Conservation (phyloP, 2,888 invertebrate genomes). For the Andrena camellia region DNA sequence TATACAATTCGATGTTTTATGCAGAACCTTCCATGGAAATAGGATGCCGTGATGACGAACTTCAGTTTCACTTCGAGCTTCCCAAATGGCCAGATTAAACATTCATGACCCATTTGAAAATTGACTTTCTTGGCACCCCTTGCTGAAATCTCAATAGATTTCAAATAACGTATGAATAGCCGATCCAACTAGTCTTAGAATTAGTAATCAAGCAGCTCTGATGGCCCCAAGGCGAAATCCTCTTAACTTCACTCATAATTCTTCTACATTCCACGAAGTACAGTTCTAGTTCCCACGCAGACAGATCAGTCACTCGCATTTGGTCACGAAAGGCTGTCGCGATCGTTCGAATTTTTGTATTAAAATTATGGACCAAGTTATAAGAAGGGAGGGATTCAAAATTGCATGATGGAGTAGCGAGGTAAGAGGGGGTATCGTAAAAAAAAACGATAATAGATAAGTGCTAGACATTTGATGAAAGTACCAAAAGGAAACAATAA, state of each 20-base stretch:
- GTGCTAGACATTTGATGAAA: too few species aligned
- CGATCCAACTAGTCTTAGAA: neutral
- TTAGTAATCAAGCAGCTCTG: neutral
- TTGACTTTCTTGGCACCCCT: neutral
- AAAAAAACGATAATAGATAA: too few species aligned
- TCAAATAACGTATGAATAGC: neutral
- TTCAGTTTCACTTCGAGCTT: neutral
- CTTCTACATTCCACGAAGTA: constrained; percentile 42
- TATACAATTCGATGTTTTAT: too few species aligned
- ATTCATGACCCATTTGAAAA: neutral
- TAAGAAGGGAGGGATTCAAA: too few species aligned
- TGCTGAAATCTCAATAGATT: neutral
- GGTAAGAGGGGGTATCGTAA: too few species aligned
- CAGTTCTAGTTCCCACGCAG: neutral
- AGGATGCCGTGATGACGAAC: neutral
- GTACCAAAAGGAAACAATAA: too few species aligned
- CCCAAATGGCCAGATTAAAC: neutral
- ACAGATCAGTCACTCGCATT: neutral
- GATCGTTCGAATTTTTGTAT: too few species aligned
- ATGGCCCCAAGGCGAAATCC: neutral
- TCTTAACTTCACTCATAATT: neutral
- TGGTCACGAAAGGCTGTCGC: too few species aligned
- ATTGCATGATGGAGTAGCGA: too few species aligned
- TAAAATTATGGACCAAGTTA: too few species aligned
- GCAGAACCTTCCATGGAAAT: neutral